Conservation (phyloP, 2,888 invertebrate genomes). For the Bellardia bayeri region DNA sequence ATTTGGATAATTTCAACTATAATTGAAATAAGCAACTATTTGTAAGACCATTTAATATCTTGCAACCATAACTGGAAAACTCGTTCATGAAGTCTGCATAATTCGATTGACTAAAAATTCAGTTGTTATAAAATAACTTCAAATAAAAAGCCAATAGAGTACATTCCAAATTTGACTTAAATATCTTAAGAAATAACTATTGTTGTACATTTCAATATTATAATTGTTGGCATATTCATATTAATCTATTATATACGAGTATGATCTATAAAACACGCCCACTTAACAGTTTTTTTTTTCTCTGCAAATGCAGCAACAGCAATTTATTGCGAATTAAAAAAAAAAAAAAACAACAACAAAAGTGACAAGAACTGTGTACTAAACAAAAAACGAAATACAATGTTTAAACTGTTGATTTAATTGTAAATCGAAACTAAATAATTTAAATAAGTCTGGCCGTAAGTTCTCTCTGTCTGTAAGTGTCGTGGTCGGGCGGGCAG, state of each 20-base stretch:
- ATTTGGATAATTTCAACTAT: too few species aligned
- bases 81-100: too few species aligned
- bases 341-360: slow-evolving; percentile 57
- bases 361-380: slow-evolving; percentile 27
- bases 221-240: slow-evolving; percentile 74
- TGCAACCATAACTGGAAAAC: too few species aligned
- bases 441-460: slow-evolving; percentile 46
- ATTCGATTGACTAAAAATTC: too few species aligned
- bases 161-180: background rate
- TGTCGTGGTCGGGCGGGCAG: background rate
- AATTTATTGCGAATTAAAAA: background rate
- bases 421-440: slow-evolving; percentile 57
- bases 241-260: slow-evolving; percentile 80
- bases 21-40: too few species aligned
- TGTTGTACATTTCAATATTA: slow-evolving; percentile 42
- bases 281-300: slow-evolving; percentile 64
- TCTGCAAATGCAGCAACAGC: slow-evolving; percentile 12
- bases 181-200: background rate
- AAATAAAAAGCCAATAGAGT: too few species aligned
- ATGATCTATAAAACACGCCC: slow-evolving; percentile 80
- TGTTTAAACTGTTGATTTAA: slow-evolving; percentile 76
- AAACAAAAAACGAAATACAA: slow-evolving; percentile 61
- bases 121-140: too few species aligned
- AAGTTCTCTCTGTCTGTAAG: background rate
- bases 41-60: too few species aligned